Evolutionary conservation across 1,140 invertebrate species (phyloP), one percentile per base, ranked within the genome.

Genomic region (Dreissena polymorpha): DNA sequence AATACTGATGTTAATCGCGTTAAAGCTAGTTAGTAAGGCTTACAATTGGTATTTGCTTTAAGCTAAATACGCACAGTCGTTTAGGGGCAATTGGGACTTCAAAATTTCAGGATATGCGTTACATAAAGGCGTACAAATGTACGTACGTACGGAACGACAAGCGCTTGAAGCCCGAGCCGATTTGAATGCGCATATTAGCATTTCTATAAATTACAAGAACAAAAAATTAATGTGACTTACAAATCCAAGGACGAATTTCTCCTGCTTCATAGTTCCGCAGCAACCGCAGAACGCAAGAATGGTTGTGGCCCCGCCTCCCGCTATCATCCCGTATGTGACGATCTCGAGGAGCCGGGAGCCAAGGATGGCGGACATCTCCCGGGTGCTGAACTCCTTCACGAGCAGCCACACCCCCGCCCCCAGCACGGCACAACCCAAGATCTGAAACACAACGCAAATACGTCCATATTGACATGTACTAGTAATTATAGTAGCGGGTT

Each of bases 231-330:
- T 39, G 39, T 23, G 16, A 89, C 90, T 89, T 86, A 91, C 90
- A 89, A 91, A 91, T 39, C 90, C 90, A 21, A 91, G 85, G 25
- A 91, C 90, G 83, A 89, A 91, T 86, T 89, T 91, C 67, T 91
- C 91, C 83, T 91, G 88, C 29, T 88, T 86, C 87, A 91, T 91
- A 14, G 91, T 91, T 3, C 91, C 91, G 79, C 91, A 91, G 81
- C 91, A 91, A 13, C 91, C 91, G 83, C 91, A 91, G 67, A 91
- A 91, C 16, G 91, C 91, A 16, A 91, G 87, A 21, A 91, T 86
- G 0, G 89, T 88, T 25, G 90, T 89, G 3, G 90, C 87, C 25
- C 91, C 91, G 39, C 91, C 91, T 6, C 90, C 91, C 5, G 88
- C 88, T 57, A 90, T 90, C 65, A 91, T 79, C 12, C 88, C 87